Percentiles rank a stretch among this genome's conserved stretches.
Conservation (phyloP, 2,888 invertebrate species). For the Gerris lacustris region DNA sequence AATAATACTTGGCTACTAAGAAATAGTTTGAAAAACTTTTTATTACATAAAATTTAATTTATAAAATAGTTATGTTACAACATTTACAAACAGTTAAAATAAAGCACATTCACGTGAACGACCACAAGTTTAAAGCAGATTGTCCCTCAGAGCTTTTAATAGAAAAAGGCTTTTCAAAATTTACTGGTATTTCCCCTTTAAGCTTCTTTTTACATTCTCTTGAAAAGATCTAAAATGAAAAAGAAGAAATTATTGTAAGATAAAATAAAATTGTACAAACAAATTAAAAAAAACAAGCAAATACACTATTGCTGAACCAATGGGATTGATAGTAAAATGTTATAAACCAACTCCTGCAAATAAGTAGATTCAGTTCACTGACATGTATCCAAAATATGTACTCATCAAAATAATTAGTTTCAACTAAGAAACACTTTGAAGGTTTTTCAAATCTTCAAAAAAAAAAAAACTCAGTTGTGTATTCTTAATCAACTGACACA, state of each 20-base stretch:
- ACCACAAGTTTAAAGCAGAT: background rate
- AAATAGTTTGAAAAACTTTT: too few species aligned
- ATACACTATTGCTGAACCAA: background rate
- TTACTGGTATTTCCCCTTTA: conserved; percentile 20
- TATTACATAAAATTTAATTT: too few species aligned
- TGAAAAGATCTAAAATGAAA: conserved; percentile 22
- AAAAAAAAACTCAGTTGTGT: too few species aligned
- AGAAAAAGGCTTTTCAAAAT: conserved; percentile 21
- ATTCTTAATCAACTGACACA: too few species aligned
- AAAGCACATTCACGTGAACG: background rate
- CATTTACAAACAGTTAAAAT: background rate
- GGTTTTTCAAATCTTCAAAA: too few species aligned
- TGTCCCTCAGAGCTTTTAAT: background rate
- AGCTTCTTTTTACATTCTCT: conserved; percentile 22
- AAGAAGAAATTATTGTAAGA: conserved; percentile 10
- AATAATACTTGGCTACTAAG: too few species aligned
- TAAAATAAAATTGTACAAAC: too few species aligned
- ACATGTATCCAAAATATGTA: too few species aligned
- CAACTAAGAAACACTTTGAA: too few species aligned
- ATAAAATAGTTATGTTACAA: too few species aligned
- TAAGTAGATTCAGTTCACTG: too few species aligned
- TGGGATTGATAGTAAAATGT: background rate
- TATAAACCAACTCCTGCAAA: background rate
- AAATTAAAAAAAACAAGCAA: background rate
- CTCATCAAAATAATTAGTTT: too few species aligned